Base-by-base conservation (phyloP, 2,888 invertebrate genomes). In the Mantis religiosa region DNA sequence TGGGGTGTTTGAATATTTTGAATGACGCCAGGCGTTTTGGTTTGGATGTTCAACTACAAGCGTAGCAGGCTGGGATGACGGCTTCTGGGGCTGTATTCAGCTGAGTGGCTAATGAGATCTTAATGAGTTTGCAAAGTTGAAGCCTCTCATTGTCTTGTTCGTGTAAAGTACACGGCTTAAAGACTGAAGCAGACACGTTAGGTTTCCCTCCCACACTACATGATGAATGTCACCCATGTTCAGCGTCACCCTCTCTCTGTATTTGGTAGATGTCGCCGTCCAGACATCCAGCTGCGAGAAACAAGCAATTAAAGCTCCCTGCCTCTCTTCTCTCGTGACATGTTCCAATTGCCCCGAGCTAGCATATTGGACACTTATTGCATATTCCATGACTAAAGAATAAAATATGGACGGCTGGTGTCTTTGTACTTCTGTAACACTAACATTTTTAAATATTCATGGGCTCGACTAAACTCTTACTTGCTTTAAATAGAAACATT, bases 81-180 rank as follows among this genome's bases (percentile, higher is more conserved):
- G n/a, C 9, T 9, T 20, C 2, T 4, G 2, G 6, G 27, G 27
- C 85, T 28, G 41, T 15, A 84, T 84, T 84, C 84, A 84, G 30
- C 47, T 47, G 41, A 85, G 85, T 47, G 85, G 85, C 85, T 85
- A 85, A 85, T 85, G 85, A 85, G 85, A 85, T 85, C 85, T 85
- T 85, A 85, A 85, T 85, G 85, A 85, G 54, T 85, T 85, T 54
- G 85, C 85, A 47, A 85, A 85, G 41, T 85, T 20, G 47, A 27
- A 47, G 85, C 54, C 85, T 28, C 85, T 85, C 47, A 85, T 85
- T 85, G 85, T 85, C 85, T 85, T 85, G 47, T 85, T 85, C 28
- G 85, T 84, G 84, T 84, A 84, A 84, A 84, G 84, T 30, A 34
- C 84, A n/a, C 84, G 84, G 30, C 84, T 84, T 34, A 84, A 41